A percentile compares a stretch with the other conserved stretches of the same genome.
Evolutionary conservation across 2,797 vertebrate genomes (phyloP).

Genomic region (Parauchenoglanis punctatus): DNA sequence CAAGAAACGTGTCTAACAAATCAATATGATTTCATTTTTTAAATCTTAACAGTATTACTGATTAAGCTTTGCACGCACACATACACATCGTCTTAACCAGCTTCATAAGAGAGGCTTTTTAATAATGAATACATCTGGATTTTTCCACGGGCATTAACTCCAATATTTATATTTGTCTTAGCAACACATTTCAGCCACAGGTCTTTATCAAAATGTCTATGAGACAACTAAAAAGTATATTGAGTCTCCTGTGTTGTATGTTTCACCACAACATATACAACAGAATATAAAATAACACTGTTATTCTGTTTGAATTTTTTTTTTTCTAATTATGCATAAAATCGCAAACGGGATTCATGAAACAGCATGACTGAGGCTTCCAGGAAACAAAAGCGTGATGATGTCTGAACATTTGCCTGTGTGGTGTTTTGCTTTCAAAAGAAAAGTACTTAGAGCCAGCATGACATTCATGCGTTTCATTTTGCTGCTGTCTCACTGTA

Average conservation of each 20-base stretch:
- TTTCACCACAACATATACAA: background rate
- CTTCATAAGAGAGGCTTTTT: background rate
- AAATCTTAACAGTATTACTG: background rate
- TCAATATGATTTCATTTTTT: background rate
- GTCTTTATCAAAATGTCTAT: background rate
- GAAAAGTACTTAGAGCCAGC: conserved; percentile 17
- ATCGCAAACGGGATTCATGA: conserved; percentile 2
- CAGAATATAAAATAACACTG: background rate
- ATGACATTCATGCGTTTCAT: conserved; percentile 27
- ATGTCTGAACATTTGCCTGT: background rate
- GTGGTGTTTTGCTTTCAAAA: conserved; percentile 4
- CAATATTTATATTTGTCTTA: background rate
- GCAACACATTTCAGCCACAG: background rate
- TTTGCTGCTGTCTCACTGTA: conserved; percentile 12
- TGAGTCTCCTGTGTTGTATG: background rate
- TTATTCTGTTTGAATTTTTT: background rate
- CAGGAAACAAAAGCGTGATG: background rate
- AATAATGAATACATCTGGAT: background rate
- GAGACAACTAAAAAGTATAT: background rate
- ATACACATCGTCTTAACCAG: background rate
- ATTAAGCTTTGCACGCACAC: conserved; percentile 7
- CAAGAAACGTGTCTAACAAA: background rate
- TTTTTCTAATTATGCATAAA: conserved; percentile 25
- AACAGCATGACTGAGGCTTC: conserved; percentile 15
- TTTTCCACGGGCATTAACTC: background rate